Evolutionary conservation across 1,140 invertebrate genomes (phyloP), one percentile per base, ranked within the genome.

Genomic region (Anastatus disparis): DNA sequence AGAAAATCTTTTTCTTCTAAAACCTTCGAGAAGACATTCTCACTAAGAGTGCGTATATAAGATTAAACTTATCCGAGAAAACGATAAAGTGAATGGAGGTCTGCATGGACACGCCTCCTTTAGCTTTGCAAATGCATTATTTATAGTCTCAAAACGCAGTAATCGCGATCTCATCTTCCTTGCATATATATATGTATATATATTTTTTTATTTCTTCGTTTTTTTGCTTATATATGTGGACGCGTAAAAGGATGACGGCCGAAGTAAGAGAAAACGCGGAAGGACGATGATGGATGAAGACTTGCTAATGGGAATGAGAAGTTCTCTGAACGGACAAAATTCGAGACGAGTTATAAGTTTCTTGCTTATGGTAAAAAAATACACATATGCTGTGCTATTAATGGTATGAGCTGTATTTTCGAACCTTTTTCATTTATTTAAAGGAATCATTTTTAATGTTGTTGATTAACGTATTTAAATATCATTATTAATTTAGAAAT

Each of bases 281-380:
- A 42, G 2, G 62, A 29, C 15, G 46, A 61, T 61, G 66, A 69
- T 52, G 44, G 46, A 61, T 61, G 44, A 12, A 26, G 55, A 17
- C 20, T 4, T 38, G 26, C 24, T 62, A 69, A 63, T 56, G 29
- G 26, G 10, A 20, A 26, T 40, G 29, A 26, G 27, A 40, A 12
- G 27, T 24, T 17, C 13, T 48, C 13, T 48, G 38, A 61, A 44
- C 40, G 26, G 40, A 46, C 40, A 20, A 61, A 46, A 46, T 61
- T 61, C 40, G 42, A 46, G n/a, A 20, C n/a, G 52, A 20, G 26
- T 2, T n/a, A n/a, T n/a, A n/a, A n/a, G n/a, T n/a, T n/a, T n/a
- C n/a, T n/a, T n/a, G n/a, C n/a, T n/a, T n/a, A n/a, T n/a, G n/a
- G n/a, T n/a, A n/a, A n/a, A n/a, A n/a, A n/a, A n/a, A n/a, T n/a